Evolutionary conservation across 2,797 vertebrate genomes (phyloP), one percentile per base, ranked within the genome.

Genomic region (Anniella stebbinsi): DNA sequence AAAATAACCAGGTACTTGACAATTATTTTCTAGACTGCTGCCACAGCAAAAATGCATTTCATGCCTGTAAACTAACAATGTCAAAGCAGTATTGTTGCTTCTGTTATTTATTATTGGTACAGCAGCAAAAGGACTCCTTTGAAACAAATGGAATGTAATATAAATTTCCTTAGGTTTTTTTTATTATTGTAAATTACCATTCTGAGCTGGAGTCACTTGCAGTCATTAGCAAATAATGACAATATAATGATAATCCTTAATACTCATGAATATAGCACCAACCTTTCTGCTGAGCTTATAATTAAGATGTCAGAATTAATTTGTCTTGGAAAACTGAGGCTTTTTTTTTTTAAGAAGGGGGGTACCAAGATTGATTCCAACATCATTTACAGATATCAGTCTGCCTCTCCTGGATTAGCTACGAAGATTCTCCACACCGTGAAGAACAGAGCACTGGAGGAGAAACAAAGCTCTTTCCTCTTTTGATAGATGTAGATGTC

Each of bases 241-340:
- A 93, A 93, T 93, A 93, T 95, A 93, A 95, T 92, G 92, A 92
- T 94, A 95, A 95, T 95, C 95, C 95, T 94, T 94, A 94, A 93
- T 95, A 83, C 77, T 97, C 92, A 92, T 90, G 93, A 81, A 94
- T 92, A 90, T 70, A 90, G 93, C 89, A 93, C 77, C 88, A 95
- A 92, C 95, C 89, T 96, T 95, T 94, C 93, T 88, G 93, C 92
- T 92, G 91, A 94, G 84, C 90, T 96, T 96, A 77, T 93, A 97
- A 96, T 95, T 94, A 97, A 96, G 93, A 94, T 93, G 92, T 95
- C 95, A 96, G 94, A 92, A 94, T 92, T 94, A 91, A 96, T 96
- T 96, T 48, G 63, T 94, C 94, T 93, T 92, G 80, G 89, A 95
- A 95, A 95, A 88, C 77, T 87, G 88, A 93, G 33, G 88, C 84